Evolutionary conservation across 2,113 vertebrate species (phyloP).

Genomic region (Rallus limicola): DNA sequence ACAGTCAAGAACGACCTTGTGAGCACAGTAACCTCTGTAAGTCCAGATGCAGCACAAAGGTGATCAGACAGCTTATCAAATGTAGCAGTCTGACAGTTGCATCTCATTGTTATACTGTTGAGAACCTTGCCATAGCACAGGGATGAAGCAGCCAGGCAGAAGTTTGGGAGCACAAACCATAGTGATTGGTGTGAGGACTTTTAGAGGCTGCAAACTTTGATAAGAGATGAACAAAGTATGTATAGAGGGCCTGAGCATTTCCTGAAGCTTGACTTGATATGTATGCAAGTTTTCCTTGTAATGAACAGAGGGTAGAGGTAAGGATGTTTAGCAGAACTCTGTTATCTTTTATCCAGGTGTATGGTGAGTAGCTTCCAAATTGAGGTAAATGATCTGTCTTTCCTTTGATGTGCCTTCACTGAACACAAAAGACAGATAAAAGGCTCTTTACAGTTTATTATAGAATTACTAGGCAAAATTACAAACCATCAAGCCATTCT

Average conservation of each 20-base stretch:
- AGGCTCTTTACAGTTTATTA: neutral
- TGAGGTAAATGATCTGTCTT: neutral
- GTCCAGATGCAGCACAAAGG: neutral
- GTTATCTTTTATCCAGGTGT: neutral
- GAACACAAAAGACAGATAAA: slow-evolving; percentile 27
- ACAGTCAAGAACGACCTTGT: neutral
- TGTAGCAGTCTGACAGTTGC: neutral
- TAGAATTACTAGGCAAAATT: slow-evolving; percentile 5
- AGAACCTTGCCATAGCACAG: neutral
- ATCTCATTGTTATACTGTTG: neutral
- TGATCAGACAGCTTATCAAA: neutral
- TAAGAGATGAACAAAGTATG: neutral
- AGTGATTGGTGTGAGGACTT: neutral
- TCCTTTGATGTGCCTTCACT: slow-evolving; percentile 23
- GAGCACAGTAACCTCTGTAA: neutral
- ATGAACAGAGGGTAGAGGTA: neutral
- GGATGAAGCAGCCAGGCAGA: neutral
- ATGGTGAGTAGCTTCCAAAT: neutral
- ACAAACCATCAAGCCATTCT: neutral
- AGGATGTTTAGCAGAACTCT: neutral
- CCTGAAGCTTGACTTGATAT: neutral
- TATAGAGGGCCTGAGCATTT: neutral
- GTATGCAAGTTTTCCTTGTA: neutral
- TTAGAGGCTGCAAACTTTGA: neutral
- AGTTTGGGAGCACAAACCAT: neutral